Percentiles rank a stretch among this genome's conserved stretches.
Evolutionary conservation across 2,888 invertebrate species (phyloP).

Genomic region (Eretmocerus hayati): DNA sequence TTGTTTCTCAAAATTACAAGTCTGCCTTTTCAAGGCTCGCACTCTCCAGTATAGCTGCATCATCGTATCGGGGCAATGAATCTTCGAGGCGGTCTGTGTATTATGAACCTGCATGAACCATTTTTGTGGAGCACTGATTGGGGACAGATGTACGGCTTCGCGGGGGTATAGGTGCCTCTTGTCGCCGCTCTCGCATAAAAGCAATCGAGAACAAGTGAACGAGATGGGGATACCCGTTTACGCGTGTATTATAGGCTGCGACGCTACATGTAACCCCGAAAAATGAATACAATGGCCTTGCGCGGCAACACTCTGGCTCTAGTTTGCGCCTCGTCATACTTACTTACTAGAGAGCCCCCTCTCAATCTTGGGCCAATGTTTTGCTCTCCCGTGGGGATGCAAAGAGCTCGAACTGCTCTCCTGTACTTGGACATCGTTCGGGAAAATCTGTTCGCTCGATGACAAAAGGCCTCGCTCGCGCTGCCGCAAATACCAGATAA

Average conservation of each 20-base stretch:
- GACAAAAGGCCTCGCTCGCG: constrained; percentile 42
- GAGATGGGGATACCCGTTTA: constrained; percentile 40
- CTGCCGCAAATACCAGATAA: constrained; percentile 42
- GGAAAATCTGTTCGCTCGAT: constrained; percentile 38
- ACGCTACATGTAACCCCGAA: constrained; percentile 38
- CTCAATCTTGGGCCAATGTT: constrained; percentile 24
- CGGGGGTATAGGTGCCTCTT: constrained; percentile 34
- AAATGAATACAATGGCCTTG: constrained; percentile 34
- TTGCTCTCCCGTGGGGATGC: background rate
- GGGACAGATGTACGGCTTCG: constrained; percentile 44
- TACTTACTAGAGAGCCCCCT: constrained; percentile 26
- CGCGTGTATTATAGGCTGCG: no score
- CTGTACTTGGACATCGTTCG: constrained; percentile 9
- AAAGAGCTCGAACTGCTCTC: no score
- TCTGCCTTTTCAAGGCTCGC: constrained; percentile 11
- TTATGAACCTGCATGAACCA: constrained; percentile 34
- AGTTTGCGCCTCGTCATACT: constrained; percentile 32
- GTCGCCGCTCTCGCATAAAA: no score
- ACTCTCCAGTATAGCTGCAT: no score
- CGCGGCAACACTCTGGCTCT: no score
- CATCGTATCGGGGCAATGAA: constrained; percentile 32
- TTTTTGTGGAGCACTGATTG: constrained; percentile 45
- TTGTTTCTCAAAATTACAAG: constrained; percentile 7
- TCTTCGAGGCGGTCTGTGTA: constrained; percentile 24
- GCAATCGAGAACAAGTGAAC: constrained; percentile 16